Evolutionary conservation across 2,888 invertebrate species (phyloP), one percentile per base, ranked within the genome.

Genomic region (Augochlorella aurata): DNA sequence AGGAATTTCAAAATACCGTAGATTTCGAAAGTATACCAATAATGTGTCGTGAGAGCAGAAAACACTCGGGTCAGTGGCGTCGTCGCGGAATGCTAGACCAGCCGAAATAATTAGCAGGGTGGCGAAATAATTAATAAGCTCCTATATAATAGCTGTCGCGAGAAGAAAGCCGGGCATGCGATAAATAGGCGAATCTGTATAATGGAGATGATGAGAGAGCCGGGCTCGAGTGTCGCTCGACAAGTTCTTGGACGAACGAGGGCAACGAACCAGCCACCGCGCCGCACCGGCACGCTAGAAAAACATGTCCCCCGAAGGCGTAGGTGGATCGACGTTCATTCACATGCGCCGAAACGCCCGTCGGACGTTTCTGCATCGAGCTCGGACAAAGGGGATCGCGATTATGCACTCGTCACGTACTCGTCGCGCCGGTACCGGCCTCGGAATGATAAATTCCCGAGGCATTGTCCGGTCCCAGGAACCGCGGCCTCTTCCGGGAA

Each of bases 361-460:
- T 73, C 82, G 81, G 47, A 18, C 65, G 75, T 70, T 67, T 79
- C 71, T 38, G 75, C 74, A n/a, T 68, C 74, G 79, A 66, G n/a
- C 54, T 50, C 76, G 75, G 71, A 79, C 79, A 79, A 77, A 77
- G 79, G 76, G 63, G 79, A 86, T 87, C 85, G 85, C 83, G 87
- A 87, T 88, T 84, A 80, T 79, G 88, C 87, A 84, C 81, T 82
- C 81, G 83, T 82, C 86, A 83, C 88, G 88, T 78, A 77, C 78
- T 66, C 44, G 68, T 54, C 21, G 73, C 81, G 54, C 66, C 74
- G 61, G 74, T 78, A 66, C 81, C 77, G 47, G 69, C 58, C 79
- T 49, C 79, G 77, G 87, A 87, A 87, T 87, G 79, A 86, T 83
- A 87, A 87, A 87, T 83, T 68, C 76, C 69, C 80, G 68, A 50